These are phyloP conservation scores for Acomys russatus DNA, from an alignment of 2,797 vertebrate genomes.

Conservation along the genomic window DNA sequence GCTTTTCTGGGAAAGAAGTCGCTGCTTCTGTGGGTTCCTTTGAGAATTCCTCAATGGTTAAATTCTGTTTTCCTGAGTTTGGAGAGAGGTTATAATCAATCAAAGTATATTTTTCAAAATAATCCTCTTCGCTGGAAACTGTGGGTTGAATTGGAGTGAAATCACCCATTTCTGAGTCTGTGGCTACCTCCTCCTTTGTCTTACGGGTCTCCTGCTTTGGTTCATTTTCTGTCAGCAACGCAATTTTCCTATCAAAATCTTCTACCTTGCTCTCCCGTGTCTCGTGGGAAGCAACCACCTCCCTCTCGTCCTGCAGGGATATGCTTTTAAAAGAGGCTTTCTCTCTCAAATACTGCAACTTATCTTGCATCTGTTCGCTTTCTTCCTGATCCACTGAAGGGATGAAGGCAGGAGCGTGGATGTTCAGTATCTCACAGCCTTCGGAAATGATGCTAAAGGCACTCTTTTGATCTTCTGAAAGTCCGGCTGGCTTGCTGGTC, in stretches of 20 bases:
- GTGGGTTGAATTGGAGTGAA: slow-evolving; percentile 76
- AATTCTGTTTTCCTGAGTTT: slow-evolving; percentile 85
- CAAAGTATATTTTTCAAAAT: slow-evolving; percentile 97
- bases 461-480: slow-evolving; percentile 89
- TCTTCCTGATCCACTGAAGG: slow-evolving; percentile 96
- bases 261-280: slow-evolving; percentile 63
- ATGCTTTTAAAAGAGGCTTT: slow-evolving; percentile 91
- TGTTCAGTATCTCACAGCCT: slow-evolving; percentile 97
- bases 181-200: slow-evolving; percentile 78
- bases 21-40: slow-evolving; percentile 77
- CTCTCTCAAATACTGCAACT: slow-evolving; percentile 94
- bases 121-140: slow-evolving; percentile 91
- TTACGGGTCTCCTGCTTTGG: slow-evolving; percentile 78
- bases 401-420: slow-evolving; percentile 94
- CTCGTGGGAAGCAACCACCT: slow-evolving; percentile 54
- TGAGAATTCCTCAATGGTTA: slow-evolving; percentile 80
- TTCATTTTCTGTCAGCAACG: slow-evolving; percentile 53
- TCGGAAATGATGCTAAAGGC: slow-evolving; percentile 96
- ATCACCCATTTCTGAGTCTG: slow-evolving; percentile 77
- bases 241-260: slow-evolving; percentile 68
- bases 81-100: slow-evolving; percentile 91
- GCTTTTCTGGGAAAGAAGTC: slow-evolving; percentile 83
- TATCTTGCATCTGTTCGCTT: slow-evolving; percentile 93
- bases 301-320: slow-evolving; percentile 68
- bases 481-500: slow-evolving; percentile 73